Evolutionary conservation across 2,797 vertebrate genomes (phyloP).

Genomic region (Gallirallus australis): DNA sequence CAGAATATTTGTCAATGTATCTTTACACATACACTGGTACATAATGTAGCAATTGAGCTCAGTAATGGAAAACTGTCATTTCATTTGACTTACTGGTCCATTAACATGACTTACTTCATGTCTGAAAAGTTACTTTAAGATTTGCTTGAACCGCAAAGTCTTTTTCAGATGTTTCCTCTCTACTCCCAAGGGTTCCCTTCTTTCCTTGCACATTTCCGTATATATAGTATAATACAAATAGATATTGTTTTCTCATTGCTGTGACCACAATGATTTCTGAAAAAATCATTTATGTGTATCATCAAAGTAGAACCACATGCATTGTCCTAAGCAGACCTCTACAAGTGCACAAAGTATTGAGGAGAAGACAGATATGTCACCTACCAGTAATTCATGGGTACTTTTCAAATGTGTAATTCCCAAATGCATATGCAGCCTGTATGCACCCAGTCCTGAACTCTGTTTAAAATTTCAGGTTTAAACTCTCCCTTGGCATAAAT

Average conservation of each 20-base stretch:
- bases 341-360: not conserved
- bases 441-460: not conserved
- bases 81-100: constrained; percentile 16
- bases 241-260: not conserved
- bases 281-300: not conserved
- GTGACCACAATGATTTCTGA: not conserved
- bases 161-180: not conserved
- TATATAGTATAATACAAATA: not conserved
- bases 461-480: not conserved
- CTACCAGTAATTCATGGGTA: not conserved
- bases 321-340: not conserved
- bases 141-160: not conserved
- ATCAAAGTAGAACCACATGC: not conserved
- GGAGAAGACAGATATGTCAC: not conserved
- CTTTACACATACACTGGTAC: not conserved
- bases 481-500: not conserved
- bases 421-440: not conserved
- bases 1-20: not conserved
- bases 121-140: not conserved
- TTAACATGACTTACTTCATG: not conserved
- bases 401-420: not conserved
- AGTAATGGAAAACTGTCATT: not conserved
- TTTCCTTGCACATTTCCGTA: not conserved
- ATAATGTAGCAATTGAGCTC: not conserved
- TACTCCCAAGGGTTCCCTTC: not conserved